A percentile compares a stretch with the other conserved stretches of the same genome.
Evolutionary conservation across 2,888 invertebrate species (phyloP).

Genomic region (Melanchra persicariae): DNA sequence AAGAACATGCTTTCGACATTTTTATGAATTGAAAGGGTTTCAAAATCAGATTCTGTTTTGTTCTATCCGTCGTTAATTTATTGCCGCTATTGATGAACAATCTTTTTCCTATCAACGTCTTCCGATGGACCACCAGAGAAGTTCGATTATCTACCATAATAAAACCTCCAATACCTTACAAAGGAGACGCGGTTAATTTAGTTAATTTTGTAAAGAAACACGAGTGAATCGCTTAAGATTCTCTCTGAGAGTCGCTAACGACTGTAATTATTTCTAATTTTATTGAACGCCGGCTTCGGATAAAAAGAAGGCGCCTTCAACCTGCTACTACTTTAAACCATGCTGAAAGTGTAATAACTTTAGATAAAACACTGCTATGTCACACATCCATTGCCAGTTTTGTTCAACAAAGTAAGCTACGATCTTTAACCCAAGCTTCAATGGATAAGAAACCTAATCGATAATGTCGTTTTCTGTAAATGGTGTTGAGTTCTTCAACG

Average conservation of each 20-base stretch:
- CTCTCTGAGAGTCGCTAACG: conserved; percentile 65
- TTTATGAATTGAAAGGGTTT: background rate
- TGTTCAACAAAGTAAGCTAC: background rate
- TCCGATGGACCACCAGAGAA: conserved; percentile 46
- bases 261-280: conserved; percentile 75
- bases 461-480: background rate
- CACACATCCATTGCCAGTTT: conserved; percentile 32
- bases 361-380: background rate
- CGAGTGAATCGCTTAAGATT: conserved; percentile 49
- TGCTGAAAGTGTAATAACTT: conserved; percentile 2
- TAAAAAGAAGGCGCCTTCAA: conserved; percentile 72
- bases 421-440: background rate
- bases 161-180: conserved; percentile 41
- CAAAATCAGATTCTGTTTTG: background rate
- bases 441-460: background rate
- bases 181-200: conserved; percentile 38
- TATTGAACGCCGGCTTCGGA: conserved; percentile 64
- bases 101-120: conserved; percentile 25
- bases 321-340: conserved; percentile 49
- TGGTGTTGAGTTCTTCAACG: conserved; percentile 28
- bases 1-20: background rate
- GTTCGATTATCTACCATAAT: conserved; percentile 42
- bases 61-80: conserved; percentile 9
- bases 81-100: background rate
- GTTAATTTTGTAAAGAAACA: conserved; percentile 55